Base-by-base conservation (phyloP, 2,797 vertebrate species). In the Tinamus major region DNA sequence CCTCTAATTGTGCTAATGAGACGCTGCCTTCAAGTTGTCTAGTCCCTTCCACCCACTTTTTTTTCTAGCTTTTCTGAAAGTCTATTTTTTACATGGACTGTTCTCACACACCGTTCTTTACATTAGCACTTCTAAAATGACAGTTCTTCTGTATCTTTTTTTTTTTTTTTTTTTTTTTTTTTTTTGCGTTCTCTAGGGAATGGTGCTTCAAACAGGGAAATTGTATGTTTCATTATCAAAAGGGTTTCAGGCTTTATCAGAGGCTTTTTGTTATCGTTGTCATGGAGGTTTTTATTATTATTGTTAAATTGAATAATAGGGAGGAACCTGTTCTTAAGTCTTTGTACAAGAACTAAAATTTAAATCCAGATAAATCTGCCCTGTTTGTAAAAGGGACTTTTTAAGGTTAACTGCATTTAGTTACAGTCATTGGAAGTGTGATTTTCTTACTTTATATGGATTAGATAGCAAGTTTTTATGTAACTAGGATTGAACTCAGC, bases 281-380 rank as follows among this genome's bases (percentile, higher is more conserved):
- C 95, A 92, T 18, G 90, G 82, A 96, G 85, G 75, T 85, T 94
- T 96, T 95, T 92, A 93, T 96, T 91, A 80, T 94, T 92, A 82
- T 94, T 95, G 92, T 96, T 94, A 93, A 96, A 93, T 76, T 94
- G 93, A 96, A 94, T 94, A 93, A 95, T 95, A 82, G 92, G 86
- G 62, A 90, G 72, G 89, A 96, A 82, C 83, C 79, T 83, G 64
- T 85, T 93, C 91, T 75, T 67, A 65, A 76, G 64, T 53, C 82
- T 93, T 94, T 53, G 80, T 79, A 46, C 65, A 70, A 86, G 86
- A 78, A 83, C 74, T 74, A 75, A 71, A 83, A 94, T 87, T 72
- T 77, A 76, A 92, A 95, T 85, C 79, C 59, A 79, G 92, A 88
- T 71, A 82, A 85, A 86, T 70, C 79, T 87, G 67, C 74, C 82